Conservation (phyloP, 2,797 vertebrate genomes). For the Vipera latastei region DNA sequence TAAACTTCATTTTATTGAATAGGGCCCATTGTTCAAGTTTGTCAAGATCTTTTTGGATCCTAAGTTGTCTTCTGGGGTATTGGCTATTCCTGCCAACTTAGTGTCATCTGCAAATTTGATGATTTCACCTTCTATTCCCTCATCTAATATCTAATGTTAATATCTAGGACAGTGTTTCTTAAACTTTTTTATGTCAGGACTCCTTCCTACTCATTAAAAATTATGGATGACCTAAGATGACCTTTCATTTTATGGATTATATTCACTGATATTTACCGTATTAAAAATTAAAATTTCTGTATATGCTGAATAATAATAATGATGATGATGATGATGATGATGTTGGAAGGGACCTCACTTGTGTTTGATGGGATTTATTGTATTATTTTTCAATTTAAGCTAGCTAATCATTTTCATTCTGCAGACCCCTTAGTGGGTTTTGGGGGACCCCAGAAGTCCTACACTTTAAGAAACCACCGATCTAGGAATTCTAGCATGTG, state of each 20-base stretch:
- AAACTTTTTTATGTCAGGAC: not conserved
- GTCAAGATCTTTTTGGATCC: no score
- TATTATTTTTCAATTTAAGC: not conserved
- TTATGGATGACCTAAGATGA: not conserved
- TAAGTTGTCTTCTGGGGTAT: no score
- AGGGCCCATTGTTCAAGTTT: no score
- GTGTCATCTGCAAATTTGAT: no score
- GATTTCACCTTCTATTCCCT: no score
- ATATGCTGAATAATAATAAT: no score
- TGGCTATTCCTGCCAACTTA: no score
- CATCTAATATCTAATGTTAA: no score
- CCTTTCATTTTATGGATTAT: not conserved
- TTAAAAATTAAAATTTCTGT: not conserved
- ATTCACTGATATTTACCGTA: not conserved
- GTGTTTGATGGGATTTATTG: not conserved
- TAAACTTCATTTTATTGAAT: no score
- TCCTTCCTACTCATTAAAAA: not conserved
- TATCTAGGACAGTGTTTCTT: not conserved
- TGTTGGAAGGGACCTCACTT: not conserved
- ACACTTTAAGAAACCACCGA: not conserved
- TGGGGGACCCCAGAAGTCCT: no score
- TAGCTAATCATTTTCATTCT: not conserved
- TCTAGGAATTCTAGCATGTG: not conserved
- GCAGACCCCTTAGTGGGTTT: no score
- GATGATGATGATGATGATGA: no score